Conservation (phyloP, 1,140 invertebrate species). For the Caenorhabditis remanei region DNA sequence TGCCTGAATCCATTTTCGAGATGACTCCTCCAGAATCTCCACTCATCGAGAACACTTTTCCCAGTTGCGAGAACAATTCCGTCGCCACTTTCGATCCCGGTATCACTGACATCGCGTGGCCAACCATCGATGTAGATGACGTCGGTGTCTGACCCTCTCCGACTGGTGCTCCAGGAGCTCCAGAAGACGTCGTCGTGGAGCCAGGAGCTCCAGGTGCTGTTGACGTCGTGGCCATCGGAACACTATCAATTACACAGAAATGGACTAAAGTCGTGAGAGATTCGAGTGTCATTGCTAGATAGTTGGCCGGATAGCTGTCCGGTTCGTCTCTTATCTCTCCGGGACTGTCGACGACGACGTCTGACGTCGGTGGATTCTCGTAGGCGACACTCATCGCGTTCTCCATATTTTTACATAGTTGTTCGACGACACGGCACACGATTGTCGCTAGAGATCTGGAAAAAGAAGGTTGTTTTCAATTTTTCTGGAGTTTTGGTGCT, state of each 20-base stretch:
- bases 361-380: neutral
- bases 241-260: constrained; percentile 86
- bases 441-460: constrained; percentile 85
- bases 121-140: constrained; percentile 69
- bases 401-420: constrained; percentile 88
- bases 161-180: neutral
- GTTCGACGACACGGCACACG: constrained; percentile 85
- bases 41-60: constrained; percentile 82
- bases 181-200: neutral
- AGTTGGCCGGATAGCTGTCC: constrained; percentile 83
- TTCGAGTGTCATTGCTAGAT: constrained; percentile 85
- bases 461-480: constrained; percentile 85
- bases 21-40: constrained; percentile 46
- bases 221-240: constrained; percentile 59
- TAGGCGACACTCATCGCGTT: constrained; percentile 77
- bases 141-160: neutral
- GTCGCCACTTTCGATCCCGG: constrained; percentile 71
- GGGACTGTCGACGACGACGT: constrained; percentile 25
- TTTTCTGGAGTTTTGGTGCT: constrained; percentile 79
- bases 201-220: neutral
- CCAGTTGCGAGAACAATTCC: constrained; percentile 86
- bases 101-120: constrained; percentile 73
- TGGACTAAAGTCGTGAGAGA: constrained; percentile 87
- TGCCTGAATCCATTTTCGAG: constrained; percentile 20
- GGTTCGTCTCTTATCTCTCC: constrained; percentile 40